These are phyloP conservation scores for Perca fluviatilis DNA, from an alignment of 2,113 vertebrate species.

Conservation along the genomic window DNA sequence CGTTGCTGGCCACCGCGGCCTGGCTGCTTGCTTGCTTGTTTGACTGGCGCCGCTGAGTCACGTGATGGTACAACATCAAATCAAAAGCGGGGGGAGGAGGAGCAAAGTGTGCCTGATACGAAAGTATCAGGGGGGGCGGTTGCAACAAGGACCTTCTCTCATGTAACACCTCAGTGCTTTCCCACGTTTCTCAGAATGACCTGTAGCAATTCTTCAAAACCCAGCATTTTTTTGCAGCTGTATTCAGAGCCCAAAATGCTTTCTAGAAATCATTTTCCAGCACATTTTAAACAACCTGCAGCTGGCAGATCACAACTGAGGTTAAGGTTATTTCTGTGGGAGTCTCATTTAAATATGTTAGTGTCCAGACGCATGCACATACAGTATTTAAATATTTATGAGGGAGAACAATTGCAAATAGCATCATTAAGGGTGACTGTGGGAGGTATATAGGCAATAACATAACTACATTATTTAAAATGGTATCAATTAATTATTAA, in stretches of 20 bases:
- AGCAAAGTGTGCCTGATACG: too few species aligned
- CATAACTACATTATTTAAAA: constrained; percentile 12
- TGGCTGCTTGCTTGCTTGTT: too few species aligned
- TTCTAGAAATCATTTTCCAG: neutral
- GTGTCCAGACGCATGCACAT: neutral
- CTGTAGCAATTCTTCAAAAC: neutral
- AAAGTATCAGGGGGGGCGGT: too few species aligned
- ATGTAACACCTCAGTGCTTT: constrained; percentile 4
- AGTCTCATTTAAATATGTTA: constrained; percentile 1
- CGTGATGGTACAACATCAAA: too few species aligned
- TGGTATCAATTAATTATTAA: constrained; percentile 24
- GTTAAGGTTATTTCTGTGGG: neutral
- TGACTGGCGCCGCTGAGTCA: too few species aligned
- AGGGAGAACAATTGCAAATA: constrained; percentile 14
- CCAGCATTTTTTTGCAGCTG: neutral
- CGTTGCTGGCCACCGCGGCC: too few species aligned
- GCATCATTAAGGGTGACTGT: constrained; percentile 23
- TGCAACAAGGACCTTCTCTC: too few species aligned
- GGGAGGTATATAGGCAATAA: constrained; percentile 24
- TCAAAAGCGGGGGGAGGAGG: too few species aligned
- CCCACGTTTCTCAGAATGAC: neutral
- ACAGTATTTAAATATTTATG: constrained; percentile 57
- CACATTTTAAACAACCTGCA: neutral
- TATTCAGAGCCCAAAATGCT: neutral
- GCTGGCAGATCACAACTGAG: neutral